A percentile compares a stretch with the other conserved stretches of the same genome.
phyloP scores from a whole-genome alignment of 2,113 vertebrate species.

The Hassar affinis region DNA sequence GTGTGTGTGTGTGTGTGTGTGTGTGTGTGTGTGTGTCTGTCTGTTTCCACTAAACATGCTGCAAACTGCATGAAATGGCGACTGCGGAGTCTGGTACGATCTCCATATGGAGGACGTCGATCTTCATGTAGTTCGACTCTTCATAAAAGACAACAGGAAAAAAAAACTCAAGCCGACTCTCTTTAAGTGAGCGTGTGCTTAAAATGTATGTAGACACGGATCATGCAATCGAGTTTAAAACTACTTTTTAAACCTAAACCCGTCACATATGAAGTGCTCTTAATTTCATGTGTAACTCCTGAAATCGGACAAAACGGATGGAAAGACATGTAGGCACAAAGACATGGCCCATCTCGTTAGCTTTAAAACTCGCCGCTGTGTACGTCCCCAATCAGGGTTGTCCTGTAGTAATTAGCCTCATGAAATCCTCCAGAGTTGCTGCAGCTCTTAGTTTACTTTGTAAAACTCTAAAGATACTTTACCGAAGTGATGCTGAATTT shows the following conservation, averaged over 20 bases:
- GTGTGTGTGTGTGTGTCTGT: background rate
- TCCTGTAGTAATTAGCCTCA: no score
- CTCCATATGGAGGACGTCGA: background rate
- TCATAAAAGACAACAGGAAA: background rate
- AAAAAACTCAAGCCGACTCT: background rate
- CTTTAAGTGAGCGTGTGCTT: background rate
- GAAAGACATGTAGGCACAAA: background rate
- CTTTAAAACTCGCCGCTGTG: no score
- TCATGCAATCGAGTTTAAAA: background rate
- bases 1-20: background rate
- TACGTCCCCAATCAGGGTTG: no score
- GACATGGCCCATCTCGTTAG: no score
- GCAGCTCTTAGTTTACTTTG: no score
- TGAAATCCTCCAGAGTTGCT: no score
- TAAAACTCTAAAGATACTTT: no score
- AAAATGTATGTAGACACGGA: background rate
- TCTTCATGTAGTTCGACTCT: background rate
- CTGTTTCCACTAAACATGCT: background rate
- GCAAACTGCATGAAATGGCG: constrained; percentile 34
- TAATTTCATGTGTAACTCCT: background rate
- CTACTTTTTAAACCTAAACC: background rate
- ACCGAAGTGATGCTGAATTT: no score
- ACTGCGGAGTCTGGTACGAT: constrained; percentile 15
- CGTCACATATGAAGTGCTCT: background rate
- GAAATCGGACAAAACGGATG: background rate